Base-by-base conservation (phyloP, 2,113 vertebrate genomes). In the Ceyx cyanopectus region DNA sequence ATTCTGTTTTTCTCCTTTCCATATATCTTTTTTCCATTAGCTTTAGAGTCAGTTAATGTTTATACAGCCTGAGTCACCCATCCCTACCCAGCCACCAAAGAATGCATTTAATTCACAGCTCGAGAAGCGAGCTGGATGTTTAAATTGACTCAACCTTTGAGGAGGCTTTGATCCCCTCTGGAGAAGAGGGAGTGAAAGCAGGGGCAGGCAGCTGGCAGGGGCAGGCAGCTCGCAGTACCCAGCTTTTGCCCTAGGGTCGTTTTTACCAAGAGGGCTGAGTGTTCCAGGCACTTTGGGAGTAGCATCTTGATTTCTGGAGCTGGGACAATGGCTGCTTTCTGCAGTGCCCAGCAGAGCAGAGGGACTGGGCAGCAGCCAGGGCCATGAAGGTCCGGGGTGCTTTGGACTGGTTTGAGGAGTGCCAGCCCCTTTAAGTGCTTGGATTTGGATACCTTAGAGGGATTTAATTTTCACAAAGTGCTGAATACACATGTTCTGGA, bases 41-140 rank as follows among this genome's bases (percentile, higher is more conserved):
- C 89, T 96, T 93, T 91, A 83, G 81, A 96, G 92, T 92, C 91
- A 75, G 93, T 95, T 94, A 95, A 96, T 95, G 94, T 96, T 97
- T 95, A 93, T 96, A 81, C 91, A 94, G 93, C 86, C 91, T 96
- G 96, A 97, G 90, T 96, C 96, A 95, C 92, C 95, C 90, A 82
- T 93, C 92, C 93, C 95, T 97, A 82, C 93, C 95, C 93, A 90
- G 93, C 81, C 94, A 95, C 93, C 78, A 89, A 97, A 93, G 95
- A 95, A 97, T 93, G 89, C 93, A 78, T 96, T 95, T 96, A 95
- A 95, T 97, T 97, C 96, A 94, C 90, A 93, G 92, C 94, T 96
- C 94, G 43, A 95, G 95, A 87, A 95, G 84, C 87, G 88, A 94
- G 90, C 90, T 88, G 93, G 91, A 90, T 95, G 95, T 94, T 96